phyloP scores from a whole-genome alignment of 2,797 vertebrate genomes.

The Tarsius wallacei region DNA sequence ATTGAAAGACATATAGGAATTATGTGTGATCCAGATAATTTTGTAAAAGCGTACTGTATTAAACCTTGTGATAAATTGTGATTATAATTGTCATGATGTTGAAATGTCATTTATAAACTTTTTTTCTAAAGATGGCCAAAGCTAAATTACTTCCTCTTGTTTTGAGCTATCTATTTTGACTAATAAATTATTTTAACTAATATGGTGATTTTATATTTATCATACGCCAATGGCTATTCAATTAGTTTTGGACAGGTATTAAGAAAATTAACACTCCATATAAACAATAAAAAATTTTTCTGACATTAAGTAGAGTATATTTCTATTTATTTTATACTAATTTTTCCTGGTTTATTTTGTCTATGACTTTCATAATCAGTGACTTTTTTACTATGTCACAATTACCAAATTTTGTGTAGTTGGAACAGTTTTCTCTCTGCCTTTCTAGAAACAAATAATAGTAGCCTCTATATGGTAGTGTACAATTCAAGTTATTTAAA shows the following conservation, averaged over 20 bases:
- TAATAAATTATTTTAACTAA: constrained; percentile 45
- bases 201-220: constrained; percentile 68
- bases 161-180: constrained; percentile 22
- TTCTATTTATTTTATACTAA: constrained; percentile 28
- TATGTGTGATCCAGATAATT: not conserved
- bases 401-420: not conserved
- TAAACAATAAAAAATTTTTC: constrained; percentile 61
- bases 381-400: not conserved
- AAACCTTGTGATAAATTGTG: not conserved
- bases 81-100: not conserved
- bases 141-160: constrained; percentile 18
- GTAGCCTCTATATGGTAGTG: not conserved
- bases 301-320: not conserved
- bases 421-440: not conserved
- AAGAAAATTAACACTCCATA: constrained; percentile 60
- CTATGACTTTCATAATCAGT: not conserved
- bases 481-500: not conserved
- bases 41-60: not conserved
- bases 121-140: not conserved
- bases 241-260: constrained; percentile 73
- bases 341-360: constrained; percentile 58
- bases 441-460: not conserved
- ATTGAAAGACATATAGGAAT: not conserved
- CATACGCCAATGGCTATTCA: constrained; percentile 57
- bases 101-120: constrained; percentile 14